Percentiles rank a stretch among this genome's conserved stretches.
Conservation (phyloP, 1,140 invertebrate genomes). For the Atta texana region DNA sequence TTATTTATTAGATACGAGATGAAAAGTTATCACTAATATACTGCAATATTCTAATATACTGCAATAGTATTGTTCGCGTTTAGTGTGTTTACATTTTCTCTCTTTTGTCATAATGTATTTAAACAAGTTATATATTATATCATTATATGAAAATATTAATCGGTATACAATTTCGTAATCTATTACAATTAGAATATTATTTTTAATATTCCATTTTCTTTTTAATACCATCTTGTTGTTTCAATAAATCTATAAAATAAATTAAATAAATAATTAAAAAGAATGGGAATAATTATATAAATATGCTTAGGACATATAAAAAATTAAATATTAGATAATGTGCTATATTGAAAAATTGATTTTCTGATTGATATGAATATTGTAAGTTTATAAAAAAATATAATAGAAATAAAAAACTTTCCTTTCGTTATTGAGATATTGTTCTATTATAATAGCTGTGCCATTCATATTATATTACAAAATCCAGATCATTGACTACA, state of each 20-base stretch:
- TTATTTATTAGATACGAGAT: too few relatives aligned
- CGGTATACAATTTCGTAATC: background rate
- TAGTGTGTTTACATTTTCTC: too few relatives aligned
- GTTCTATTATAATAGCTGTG: background rate
- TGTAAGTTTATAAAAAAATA: background rate
- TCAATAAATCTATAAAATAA: background rate
- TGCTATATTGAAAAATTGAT: conserved; percentile 2
- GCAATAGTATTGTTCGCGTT: too few relatives aligned
- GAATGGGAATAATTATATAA: background rate
- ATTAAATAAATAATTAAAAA: background rate
- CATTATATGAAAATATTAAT: background rate
- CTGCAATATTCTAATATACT: too few relatives aligned
- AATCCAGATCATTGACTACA: background rate
- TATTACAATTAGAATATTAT: background rate
- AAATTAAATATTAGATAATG: background rate
- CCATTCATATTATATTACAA: background rate
- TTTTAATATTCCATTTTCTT: background rate
- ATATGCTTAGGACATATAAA: background rate
- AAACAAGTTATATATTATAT: background rate
- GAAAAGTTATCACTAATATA: too few relatives aligned
- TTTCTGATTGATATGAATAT: background rate
- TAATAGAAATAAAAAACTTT: conserved; percentile 2
- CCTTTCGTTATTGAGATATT: background rate
- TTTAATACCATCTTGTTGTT: too few relatives aligned
- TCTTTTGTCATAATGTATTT: background rate